Conservation (phyloP, 2,113 vertebrate species). For the Pteronura brasiliensis region DNA sequence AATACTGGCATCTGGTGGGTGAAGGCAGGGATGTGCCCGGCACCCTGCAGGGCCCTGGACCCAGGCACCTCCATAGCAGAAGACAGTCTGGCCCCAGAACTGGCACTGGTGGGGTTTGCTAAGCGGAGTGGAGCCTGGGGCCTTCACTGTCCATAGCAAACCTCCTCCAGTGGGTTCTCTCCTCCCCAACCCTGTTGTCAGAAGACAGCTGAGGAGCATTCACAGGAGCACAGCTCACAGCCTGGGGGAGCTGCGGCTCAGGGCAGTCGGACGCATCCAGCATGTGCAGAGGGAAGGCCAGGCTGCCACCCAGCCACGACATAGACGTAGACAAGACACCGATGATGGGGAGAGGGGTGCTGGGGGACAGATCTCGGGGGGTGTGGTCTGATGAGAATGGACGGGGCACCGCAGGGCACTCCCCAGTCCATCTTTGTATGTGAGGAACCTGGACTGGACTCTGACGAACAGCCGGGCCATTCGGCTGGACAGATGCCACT, state of each 20-base stretch:
- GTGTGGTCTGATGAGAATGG: not conserved
- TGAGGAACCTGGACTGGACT: not conserved
- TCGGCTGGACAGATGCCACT: not conserved
- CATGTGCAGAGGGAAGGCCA: constrained; percentile 88
- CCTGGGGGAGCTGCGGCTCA: constrained; percentile 90
- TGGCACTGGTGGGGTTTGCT: constrained; percentile 42
- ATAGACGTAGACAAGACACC: not conserved
- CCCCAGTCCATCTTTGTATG: not conserved
- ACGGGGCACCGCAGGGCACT: not conserved
- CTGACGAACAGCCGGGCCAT: not conserved
- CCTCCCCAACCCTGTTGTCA: constrained; percentile 81
- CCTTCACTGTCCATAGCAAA: constrained; percentile 64
- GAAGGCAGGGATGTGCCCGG: not conserved
- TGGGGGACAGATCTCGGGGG: not conserved
- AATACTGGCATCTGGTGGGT: constrained; percentile 62
- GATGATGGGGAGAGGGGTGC: not conserved
- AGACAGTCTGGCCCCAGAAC: not conserved
- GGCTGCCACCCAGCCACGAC: constrained; percentile 87
- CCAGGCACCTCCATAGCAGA: not conserved
- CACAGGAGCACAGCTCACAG: constrained; percentile 83
- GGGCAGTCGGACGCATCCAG: constrained; percentile 93
- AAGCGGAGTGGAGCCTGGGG: constrained; percentile 50
- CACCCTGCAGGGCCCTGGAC: not conserved
- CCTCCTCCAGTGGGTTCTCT: not conserved
- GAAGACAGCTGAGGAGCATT: constrained; percentile 90